Evolutionary conservation across 2,888 invertebrate species (phyloP).

Genomic region (Cataglyphis cursor): DNA sequence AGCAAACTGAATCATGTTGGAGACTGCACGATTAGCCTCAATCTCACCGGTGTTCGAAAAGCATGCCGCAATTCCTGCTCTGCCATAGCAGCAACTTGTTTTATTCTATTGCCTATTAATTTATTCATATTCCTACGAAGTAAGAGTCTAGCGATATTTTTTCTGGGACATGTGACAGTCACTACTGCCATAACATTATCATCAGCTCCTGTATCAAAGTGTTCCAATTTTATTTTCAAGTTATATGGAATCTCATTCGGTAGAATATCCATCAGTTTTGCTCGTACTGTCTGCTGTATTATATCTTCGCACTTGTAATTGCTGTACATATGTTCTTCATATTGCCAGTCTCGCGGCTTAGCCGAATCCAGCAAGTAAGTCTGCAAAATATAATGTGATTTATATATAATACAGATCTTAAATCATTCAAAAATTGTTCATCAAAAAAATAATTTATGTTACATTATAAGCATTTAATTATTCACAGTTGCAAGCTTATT

Average conservation of each 20-base stretch:
- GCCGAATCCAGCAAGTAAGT: slow-evolving; percentile 91
- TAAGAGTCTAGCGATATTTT: slow-evolving; percentile 90
- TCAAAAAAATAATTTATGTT: slow-evolving; percentile 22
- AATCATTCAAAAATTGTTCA: neutral
- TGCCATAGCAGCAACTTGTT: slow-evolving; percentile 88
- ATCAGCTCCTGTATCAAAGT: slow-evolving; percentile 89
- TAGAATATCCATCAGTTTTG: slow-evolving; percentile 94
- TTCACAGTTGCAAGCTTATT: slow-evolving; percentile 80
- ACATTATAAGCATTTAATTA: neutral
- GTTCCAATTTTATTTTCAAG: slow-evolving; percentile 90
- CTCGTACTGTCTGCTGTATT: slow-evolving; percentile 92
- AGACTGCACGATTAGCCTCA: slow-evolving; percentile 68
- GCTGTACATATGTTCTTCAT: slow-evolving; percentile 90
- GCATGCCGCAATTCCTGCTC: slow-evolving; percentile 80
- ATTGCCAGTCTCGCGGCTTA: slow-evolving; percentile 90
- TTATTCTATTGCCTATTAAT: slow-evolving; percentile 90
- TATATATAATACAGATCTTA: neutral
- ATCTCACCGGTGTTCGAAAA: slow-evolving; percentile 77
- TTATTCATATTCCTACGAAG: slow-evolving; percentile 88
- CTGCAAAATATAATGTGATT: slow-evolving; percentile 84
- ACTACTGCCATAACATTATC: slow-evolving; percentile 89
- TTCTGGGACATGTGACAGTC: slow-evolving; percentile 89
- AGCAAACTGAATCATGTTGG: neutral
- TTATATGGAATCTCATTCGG: slow-evolving; percentile 95
- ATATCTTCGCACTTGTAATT: slow-evolving; percentile 92